Evolutionary conservation across 2,797 vertebrate species (phyloP).

Genomic region (Esox lucius): DNA sequence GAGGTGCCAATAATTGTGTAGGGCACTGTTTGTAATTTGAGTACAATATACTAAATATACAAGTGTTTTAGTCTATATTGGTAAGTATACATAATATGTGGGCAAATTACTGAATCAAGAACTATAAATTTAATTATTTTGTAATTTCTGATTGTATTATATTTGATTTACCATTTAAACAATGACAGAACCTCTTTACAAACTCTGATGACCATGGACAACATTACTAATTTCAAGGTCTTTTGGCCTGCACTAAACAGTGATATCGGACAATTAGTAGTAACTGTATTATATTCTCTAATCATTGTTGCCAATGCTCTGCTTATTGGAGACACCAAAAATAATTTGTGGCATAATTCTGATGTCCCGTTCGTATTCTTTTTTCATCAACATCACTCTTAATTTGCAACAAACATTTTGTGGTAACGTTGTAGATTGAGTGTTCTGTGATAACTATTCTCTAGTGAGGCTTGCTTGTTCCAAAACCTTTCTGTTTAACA

Average conservation of each 20-base stretch:
- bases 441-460: slow-evolving; percentile 55
- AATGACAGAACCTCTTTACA: too few relatives aligned
- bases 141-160: too few relatives aligned
- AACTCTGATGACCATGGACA: slow-evolving; percentile 45
- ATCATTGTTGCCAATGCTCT: slow-evolving; percentile 18
- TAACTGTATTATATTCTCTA: slow-evolving; percentile 24
- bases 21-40: too few relatives aligned
- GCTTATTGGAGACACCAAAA: slow-evolving; percentile 33
- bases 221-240: slow-evolving; percentile 39
- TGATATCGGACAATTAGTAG: slow-evolving; percentile 29
- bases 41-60: too few relatives aligned
- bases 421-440: slow-evolving; percentile 50
- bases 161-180: too few relatives aligned
- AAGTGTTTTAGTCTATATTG: too few relatives aligned
- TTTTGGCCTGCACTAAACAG: slow-evolving; percentile 45
- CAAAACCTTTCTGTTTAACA: slow-evolving; percentile 45
- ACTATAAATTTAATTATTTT: too few relatives aligned
- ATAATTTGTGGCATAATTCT: slow-evolving; percentile 35
- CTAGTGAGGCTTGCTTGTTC: slow-evolving; percentile 55
- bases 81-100: too few relatives aligned
- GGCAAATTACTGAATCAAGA: too few relatives aligned
- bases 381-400: slow-evolving; percentile 33
- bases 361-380: slow-evolving; percentile 47
- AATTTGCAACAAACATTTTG: slow-evolving; percentile 48
- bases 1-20: too few relatives aligned